Conservation (phyloP, 2,797 vertebrate species). For the Onychomys leucogaster region DNA sequence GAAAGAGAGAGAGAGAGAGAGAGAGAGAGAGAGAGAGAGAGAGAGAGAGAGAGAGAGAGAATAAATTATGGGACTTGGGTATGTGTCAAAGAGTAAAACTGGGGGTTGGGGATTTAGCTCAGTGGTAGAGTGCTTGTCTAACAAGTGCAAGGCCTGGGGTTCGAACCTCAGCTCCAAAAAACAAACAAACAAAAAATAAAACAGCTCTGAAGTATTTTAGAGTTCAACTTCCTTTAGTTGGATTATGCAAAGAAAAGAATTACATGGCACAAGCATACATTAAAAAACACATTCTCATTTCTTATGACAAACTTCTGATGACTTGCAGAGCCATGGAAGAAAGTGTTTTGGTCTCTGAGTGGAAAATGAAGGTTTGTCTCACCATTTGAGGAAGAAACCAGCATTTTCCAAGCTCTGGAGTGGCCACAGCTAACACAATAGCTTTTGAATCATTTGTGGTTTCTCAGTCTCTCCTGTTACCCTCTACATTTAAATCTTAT, state of each 20-base stretch:
- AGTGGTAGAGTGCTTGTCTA: too few relatives aligned
- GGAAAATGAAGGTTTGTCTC: background rate
- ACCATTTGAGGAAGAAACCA: background rate
- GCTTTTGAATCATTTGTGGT: too few relatives aligned
- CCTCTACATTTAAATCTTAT: background rate
- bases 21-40: too few relatives aligned
- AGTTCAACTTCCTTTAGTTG: background rate
- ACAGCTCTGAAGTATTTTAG: background rate
- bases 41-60: too few relatives aligned
- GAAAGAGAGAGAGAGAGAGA: too few relatives aligned
- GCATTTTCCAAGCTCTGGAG: background rate
- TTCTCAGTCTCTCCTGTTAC: background rate
- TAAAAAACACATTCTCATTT: background rate
- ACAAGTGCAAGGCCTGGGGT: too few relatives aligned
- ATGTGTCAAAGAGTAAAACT: background rate
- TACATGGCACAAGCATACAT: background rate
- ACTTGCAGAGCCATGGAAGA: background rate
- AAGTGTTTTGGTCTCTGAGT: background rate
- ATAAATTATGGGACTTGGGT: background rate
- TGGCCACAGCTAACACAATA: too few relatives aligned
- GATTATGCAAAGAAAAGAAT: background rate
- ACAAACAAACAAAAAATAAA: too few relatives aligned
- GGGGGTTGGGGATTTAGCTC: too few relatives aligned
- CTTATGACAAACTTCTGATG: background rate
- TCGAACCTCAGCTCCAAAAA: too few relatives aligned